Conservation (phyloP, 2,888 invertebrate species). For the Drosophila peninsularis region DNA sequence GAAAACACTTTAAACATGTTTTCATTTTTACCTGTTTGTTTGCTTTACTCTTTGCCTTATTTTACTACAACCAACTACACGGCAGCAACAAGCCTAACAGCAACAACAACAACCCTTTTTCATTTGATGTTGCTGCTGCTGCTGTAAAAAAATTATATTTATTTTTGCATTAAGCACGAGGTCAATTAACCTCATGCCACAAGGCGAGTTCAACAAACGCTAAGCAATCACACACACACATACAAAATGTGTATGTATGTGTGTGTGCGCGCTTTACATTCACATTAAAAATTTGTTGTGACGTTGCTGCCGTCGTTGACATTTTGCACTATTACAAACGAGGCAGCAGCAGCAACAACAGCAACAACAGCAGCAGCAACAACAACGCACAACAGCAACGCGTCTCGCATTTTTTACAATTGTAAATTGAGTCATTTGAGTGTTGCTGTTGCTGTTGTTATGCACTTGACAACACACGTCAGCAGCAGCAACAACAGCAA, state of each 20-base stretch:
- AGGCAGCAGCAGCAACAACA: constrained; percentile 53
- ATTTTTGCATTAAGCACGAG: constrained; percentile 83
- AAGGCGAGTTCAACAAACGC: constrained; percentile 82
- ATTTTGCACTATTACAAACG: constrained; percentile 72
- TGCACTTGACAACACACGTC: constrained; percentile 75
- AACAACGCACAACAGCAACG: constrained; percentile 40
- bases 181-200: constrained; percentile 83
- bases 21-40: constrained; percentile 58
- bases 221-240: constrained; percentile 50
- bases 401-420: constrained; percentile 72
- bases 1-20: constrained; percentile 71
- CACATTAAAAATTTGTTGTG: constrained; percentile 67
- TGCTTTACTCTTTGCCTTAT: constrained; percentile 65
- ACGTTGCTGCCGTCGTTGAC: constrained; percentile 61
- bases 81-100: constrained; percentile 30
- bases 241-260: constrained; percentile 1
- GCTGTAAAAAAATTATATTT: constrained; percentile 65
- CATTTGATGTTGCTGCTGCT: constrained; percentile 47
- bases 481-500: constrained; percentile 49
- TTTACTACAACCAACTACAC: constrained; percentile 62
- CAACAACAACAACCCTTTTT: constrained; percentile 58
- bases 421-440: constrained; percentile 79
- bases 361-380: constrained; percentile 19
- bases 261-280: constrained; percentile 49
- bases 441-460: constrained; percentile 61